These are phyloP conservation scores for Dipus sagitta DNA, from an alignment of 2,797 vertebrate species.

Conservation along the genomic window DNA sequence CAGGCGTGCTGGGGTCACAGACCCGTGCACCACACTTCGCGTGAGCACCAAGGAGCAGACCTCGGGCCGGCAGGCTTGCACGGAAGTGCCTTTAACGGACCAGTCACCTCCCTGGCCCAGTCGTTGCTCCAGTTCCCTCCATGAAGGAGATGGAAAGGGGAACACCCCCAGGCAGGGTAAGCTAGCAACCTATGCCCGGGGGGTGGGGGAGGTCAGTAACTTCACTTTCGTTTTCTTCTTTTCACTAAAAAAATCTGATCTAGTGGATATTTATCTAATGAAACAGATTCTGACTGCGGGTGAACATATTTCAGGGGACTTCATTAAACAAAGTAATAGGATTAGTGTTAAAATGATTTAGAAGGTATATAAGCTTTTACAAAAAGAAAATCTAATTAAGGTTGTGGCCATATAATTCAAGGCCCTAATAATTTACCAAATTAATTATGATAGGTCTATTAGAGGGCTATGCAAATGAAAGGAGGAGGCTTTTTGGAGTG, in stretches of 20 bases:
- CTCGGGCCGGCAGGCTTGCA: too few relatives aligned
- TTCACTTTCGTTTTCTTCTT: conserved; percentile 54
- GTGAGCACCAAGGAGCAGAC: too few relatives aligned
- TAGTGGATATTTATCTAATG: not conserved
- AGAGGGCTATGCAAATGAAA: not conserved
- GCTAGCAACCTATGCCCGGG: not conserved
- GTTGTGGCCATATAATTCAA: conserved; percentile 26
- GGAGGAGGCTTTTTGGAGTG: not conserved
- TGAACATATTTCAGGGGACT: conserved; percentile 2
- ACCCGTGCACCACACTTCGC: too few relatives aligned
- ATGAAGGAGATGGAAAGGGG: not conserved
- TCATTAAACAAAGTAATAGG: conserved; percentile 56
- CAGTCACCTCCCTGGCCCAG: too few relatives aligned
- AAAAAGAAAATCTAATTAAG: conserved; percentile 69
- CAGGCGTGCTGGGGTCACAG: too few relatives aligned
- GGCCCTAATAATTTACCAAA: conserved; percentile 41
- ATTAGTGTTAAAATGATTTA: conserved; percentile 59
- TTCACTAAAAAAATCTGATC: conserved; percentile 37
- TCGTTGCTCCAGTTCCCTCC: not conserved
- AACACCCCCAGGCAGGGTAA: conserved; percentile 6
- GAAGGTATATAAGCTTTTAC: conserved; percentile 27
- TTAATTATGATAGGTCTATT: not conserved
- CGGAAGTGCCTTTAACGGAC: too few relatives aligned
- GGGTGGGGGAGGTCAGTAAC: not conserved
- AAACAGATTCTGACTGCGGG: not conserved